Conservation (phyloP, 2,797 vertebrate genomes). For the Myiothlypis chrysogaster region DNA sequence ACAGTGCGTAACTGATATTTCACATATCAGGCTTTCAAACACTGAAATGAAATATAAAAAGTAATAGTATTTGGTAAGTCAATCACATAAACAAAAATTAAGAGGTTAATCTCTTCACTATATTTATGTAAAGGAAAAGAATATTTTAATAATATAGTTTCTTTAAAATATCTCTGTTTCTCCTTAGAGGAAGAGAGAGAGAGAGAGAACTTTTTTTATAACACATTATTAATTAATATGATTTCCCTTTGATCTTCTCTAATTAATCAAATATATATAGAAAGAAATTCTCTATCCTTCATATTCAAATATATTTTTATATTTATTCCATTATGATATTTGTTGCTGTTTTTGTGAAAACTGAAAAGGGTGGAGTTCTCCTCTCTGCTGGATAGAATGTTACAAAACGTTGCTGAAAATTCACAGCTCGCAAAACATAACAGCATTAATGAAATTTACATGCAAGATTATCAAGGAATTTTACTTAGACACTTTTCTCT, state of each 20-base stretch:
- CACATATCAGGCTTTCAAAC: background rate
- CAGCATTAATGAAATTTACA: background rate
- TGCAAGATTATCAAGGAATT: background rate
- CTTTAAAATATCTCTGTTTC: background rate
- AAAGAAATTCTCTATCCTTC: background rate
- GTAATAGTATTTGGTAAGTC: background rate
- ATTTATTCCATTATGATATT: background rate
- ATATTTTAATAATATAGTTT: fast-evolving
- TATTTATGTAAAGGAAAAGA: background rate
- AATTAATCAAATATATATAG: background rate
- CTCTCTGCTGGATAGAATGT: background rate
- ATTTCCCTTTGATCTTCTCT: background rate
- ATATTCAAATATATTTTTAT: background rate
- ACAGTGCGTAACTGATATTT: background rate
- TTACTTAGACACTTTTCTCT: background rate
- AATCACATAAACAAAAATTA: background rate
- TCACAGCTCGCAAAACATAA: background rate
- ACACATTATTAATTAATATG: background rate
- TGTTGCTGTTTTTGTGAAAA: background rate
- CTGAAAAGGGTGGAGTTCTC: background rate
- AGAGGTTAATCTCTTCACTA: background rate
- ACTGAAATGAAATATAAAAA: background rate
- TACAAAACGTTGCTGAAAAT: background rate
- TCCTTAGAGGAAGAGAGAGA: background rate
- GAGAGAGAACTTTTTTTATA: background rate